Evolutionary conservation across 2,797 vertebrate genomes (phyloP).

Genomic region (Pangasius krempfi): DNA sequence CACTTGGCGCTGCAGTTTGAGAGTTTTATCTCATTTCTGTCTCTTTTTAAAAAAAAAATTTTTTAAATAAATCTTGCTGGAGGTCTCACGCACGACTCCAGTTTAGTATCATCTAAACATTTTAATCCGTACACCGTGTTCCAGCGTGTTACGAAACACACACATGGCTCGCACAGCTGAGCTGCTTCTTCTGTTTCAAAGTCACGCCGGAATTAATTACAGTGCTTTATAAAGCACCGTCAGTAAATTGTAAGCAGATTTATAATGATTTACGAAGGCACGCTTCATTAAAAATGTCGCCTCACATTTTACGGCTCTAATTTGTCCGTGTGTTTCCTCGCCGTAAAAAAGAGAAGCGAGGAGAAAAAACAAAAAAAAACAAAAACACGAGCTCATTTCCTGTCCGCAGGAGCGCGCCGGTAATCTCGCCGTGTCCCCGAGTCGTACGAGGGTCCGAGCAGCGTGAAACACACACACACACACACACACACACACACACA

Average conservation of each 20-base stretch:
- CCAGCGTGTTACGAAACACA: background rate
- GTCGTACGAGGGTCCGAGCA: slow-evolving; percentile 23
- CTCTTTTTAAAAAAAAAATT: background rate
- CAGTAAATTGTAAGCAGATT: slow-evolving; percentile 23
- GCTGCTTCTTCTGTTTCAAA: slow-evolving; percentile 10
- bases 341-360: background rate
- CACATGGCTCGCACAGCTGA: background rate
- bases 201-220: background rate
- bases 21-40: background rate
- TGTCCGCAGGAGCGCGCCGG: slow-evolving; percentile 35
- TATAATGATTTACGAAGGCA: background rate
- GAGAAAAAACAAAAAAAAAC: background rate
- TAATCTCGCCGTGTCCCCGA: slow-evolving; percentile 23
- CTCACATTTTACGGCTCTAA: slow-evolving; percentile 24
- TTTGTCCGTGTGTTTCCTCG: background rate
- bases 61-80: background rate
- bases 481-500: slow-evolving; percentile 12
- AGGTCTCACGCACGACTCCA: background rate
- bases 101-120: background rate
- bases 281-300: slow-evolving; percentile 17
- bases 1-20: too few relatives aligned
- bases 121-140: background rate
- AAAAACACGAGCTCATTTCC: slow-evolving; percentile 38
- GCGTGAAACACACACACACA: slow-evolving; percentile 4
- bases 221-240: background rate